Base-by-base conservation (phyloP, 2,888 invertebrate species). In the Tetragnatha montana region DNA sequence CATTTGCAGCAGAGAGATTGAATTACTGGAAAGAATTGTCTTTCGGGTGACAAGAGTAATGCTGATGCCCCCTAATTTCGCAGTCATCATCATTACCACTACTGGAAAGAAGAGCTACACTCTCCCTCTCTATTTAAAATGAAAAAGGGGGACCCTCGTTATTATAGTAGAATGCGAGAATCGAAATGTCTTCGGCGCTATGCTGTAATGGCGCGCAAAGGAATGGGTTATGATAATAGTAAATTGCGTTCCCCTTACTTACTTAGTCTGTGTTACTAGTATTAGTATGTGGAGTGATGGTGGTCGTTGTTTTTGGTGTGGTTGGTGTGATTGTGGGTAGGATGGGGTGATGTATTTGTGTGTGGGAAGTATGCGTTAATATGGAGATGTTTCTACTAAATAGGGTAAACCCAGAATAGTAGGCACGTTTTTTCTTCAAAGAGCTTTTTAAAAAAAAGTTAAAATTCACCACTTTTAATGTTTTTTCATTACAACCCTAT, bases 71-170 rank as follows among this genome's bases (percentile, higher is more conserved):
- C 50, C 71, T 86, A 80, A 86, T 86, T 86, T 71, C 22, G n/a
- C 35, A 70, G 79, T 86, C 78, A 86, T 86, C 79, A 86, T 86
- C 86, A 86, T 86, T 86, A 86, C 60, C 17, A 60, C 35, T 49
- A 19, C 19, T 75, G 22, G n/a, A 47, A 14, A 50, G 50, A 81
- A 81, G 70, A 71, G 21, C 47, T 6, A 17, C 68, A 47, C 47
- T 21, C 49, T 81, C 73, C 68, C 22, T 60, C 60, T 60, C 12
- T 17, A 60, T 60, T 60, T 60, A 60, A 60, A 60, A 60, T 60
- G 60, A 60, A 60, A 60, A 60, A 60, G 60, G 4, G 35, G 60
- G 17, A 60, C 60, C 60, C 60, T 60, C 60, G 17, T 60, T 60
- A 60, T 35, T 35, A 35, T 35, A 35, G n/a, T n/a, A n/a, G 60